Conservation (phyloP, 2,113 vertebrate species). For the Setophaga petechia region DNA sequence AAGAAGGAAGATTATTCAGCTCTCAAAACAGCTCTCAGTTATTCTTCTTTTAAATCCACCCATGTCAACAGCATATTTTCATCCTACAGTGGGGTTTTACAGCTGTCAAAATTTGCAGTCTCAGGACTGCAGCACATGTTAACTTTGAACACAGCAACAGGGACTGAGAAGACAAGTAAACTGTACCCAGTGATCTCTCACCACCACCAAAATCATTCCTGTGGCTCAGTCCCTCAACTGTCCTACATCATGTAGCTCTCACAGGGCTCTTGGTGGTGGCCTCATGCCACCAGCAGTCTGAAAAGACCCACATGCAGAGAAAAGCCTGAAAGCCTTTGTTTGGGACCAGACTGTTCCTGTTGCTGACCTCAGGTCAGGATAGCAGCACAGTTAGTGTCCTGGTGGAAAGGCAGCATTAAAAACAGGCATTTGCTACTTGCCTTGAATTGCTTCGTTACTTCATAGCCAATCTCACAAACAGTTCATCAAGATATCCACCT, state of each 20-base stretch:
- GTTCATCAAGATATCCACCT: not conserved
- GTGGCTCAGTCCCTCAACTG: accelerated
- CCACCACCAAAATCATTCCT: not conserved
- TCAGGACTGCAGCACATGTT: not conserved
- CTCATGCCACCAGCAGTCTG: not conserved
- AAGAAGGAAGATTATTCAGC: not conserved
- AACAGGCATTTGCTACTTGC: not conserved
- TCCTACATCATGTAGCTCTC: not conserved
- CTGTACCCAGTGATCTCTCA: not conserved
- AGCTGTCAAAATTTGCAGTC: slow-evolving; percentile 4
- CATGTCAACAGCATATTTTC: slow-evolving; percentile 30
- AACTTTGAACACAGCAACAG: not conserved
- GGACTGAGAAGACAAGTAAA: not conserved
- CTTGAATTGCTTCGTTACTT: not conserved
- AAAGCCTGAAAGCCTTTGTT: not conserved
- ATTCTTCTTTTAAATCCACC: slow-evolving; percentile 43
- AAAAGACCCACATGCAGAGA: not conserved
- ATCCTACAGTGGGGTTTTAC: not conserved
- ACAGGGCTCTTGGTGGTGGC: not conserved
- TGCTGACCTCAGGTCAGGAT: not conserved
- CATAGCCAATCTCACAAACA: not conserved
- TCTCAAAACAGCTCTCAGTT: slow-evolving; percentile 10
- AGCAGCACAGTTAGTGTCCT: not conserved
- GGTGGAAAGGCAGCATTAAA: not conserved
- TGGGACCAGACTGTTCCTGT: not conserved